A percentile compares a stretch with the other conserved stretches of the same genome.
Evolutionary conservation across 2,888 invertebrate genomes (phyloP).

Genomic region (Molanna angustata): DNA sequence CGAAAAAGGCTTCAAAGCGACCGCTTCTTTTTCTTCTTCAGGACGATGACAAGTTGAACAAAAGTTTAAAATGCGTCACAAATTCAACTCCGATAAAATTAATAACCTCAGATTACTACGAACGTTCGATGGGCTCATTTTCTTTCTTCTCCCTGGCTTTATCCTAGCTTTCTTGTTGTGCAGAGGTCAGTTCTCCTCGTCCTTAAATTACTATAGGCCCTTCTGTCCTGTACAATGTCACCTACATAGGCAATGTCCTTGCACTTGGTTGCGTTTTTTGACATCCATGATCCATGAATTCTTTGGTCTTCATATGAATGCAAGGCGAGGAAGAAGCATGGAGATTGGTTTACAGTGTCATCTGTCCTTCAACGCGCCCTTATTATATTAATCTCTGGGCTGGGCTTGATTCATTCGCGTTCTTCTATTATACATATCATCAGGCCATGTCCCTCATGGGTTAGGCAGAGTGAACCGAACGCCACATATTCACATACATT

Average conservation of each 20-base stretch:
- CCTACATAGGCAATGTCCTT: background rate
- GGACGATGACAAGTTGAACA: too few relatives aligned
- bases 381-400: background rate
- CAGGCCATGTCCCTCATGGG: too few relatives aligned
- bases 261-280: background rate
- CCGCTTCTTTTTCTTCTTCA: too few relatives aligned
- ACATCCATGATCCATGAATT: background rate
- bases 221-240: background rate
- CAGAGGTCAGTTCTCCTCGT: background rate
- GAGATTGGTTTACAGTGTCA: background rate
- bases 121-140: too few relatives aligned
- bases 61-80: too few relatives aligned
- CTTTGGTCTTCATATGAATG: background rate
- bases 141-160: background rate
- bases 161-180: background rate
- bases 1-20: too few relatives aligned
- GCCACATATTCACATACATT: too few relatives aligned
- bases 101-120: too few relatives aligned
- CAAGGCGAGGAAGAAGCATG: background rate
- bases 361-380: background rate
- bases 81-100: too few relatives aligned
- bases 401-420: too few relatives aligned
- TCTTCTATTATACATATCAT: too few relatives aligned
- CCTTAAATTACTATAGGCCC: background rate
- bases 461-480: too few relatives aligned